Evolutionary conservation across 2,888 invertebrate species (phyloP), one percentile per base, ranked within the genome.

Genomic region (Craniophora ligustri): DNA sequence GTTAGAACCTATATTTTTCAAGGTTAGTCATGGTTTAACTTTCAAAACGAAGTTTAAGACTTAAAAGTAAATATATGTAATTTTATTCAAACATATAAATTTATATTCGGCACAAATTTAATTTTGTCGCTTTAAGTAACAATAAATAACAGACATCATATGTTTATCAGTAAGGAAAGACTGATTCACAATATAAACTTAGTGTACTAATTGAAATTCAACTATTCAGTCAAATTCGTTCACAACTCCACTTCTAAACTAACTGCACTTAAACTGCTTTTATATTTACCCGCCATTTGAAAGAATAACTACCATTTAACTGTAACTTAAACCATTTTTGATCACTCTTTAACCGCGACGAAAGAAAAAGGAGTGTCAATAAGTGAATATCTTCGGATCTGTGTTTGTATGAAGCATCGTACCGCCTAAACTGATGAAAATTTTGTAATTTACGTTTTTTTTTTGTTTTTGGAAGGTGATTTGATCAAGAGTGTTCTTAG

Each of bases 141-240:
- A 69, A 56, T 55, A 69, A 48, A 40, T 48, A 50, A 58, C 47
- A 51, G 55, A 56, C 31, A 57, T 55, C 26, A 21, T 21, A 19
- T 10, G 10, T 13, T 61, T 41, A 69, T 41, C 45, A 53, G 48
- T 45, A 41, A 45, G 35, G 49, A 35, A 59, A 35, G 42, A 45
- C 38, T 39, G 34, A 41, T 28, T 45, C 42, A 55, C 48, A 58
- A 42, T 54, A 26, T 57, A 34, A 36, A 34, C 60, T 57, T 57
- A 61, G 18, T 42, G 51, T 38, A 50, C 51, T 67, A 66, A 57
- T 49, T 44, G 38, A 72, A 73, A 73, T 76, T 73, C 71, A 72
- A 73, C 72, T 66, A 72, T 66, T 72, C 76, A 72, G 72, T 72
- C 72, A 73, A 73, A 67, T 74, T 62, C 51, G 42, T 58, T 42